Conservation (phyloP, 2,888 invertebrate genomes). For the Carabus problematicus region DNA sequence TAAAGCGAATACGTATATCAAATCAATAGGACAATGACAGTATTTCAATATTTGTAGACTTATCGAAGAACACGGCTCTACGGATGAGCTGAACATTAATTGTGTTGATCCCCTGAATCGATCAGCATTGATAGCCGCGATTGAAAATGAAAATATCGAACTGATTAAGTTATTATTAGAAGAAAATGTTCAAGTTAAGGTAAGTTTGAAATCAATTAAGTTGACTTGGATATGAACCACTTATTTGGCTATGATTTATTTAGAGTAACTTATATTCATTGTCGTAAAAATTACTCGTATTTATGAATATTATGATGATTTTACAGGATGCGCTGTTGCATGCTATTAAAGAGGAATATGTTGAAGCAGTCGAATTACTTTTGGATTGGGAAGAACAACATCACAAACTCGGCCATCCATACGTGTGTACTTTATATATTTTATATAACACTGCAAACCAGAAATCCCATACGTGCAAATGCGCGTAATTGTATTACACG, state of each 20-base stretch:
- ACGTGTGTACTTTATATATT: constrained; percentile 65
- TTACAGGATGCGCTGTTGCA: constrained; percentile 86
- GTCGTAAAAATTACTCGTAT: constrained; percentile 38
- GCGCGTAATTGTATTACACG: neutral
- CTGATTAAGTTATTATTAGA: constrained; percentile 84
- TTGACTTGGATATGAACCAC: neutral
- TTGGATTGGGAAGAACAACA: constrained; percentile 88
- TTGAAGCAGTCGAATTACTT: constrained; percentile 94
- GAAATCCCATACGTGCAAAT: neutral
- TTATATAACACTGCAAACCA: neutral
- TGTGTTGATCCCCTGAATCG: constrained; percentile 95
- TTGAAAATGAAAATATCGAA: constrained; percentile 97
- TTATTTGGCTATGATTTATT: neutral
- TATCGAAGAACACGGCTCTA: constrained; percentile 71
- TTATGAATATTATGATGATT: constrained; percentile 22
- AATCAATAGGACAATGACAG: neutral
- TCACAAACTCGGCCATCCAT: constrained; percentile 77
- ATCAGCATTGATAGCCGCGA: constrained; percentile 91
- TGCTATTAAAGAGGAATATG: constrained; percentile 97
- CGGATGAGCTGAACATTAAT: constrained; percentile 85
- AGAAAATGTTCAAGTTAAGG: constrained; percentile 84
- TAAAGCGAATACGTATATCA: neutral
- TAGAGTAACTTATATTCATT: neutral
- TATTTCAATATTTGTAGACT: constrained; percentile 62
- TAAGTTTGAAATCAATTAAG: constrained; percentile 52